Conservation (phyloP, 1,140 invertebrate species). For the Lordiphosa mommai region DNA sequence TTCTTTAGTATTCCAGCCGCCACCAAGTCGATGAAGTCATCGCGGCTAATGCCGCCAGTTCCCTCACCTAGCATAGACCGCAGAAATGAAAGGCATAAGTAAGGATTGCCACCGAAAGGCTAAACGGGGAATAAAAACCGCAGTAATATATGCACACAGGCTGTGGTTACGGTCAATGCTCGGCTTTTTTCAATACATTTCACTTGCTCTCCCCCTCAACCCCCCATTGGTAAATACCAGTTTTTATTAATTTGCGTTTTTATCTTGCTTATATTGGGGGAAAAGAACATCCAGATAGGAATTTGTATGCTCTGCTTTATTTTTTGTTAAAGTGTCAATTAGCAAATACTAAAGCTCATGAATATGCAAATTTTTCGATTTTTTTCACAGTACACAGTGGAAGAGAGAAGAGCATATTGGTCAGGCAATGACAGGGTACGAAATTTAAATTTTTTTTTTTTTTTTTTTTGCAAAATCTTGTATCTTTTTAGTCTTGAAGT, state of each 20-base stretch:
- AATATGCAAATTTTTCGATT: slow-evolving; percentile 62
- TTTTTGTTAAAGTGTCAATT: slow-evolving; percentile 67
- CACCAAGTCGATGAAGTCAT: slow-evolving; percentile 90
- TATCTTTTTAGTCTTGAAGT: too few species aligned
- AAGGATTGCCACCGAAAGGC: slow-evolving; percentile 24
- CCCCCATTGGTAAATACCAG: slow-evolving; percentile 20
- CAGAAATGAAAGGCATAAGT: slow-evolving; percentile 14
- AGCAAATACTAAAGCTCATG: slow-evolving; percentile 75
- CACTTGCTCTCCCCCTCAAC: not conserved
- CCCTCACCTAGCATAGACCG: slow-evolving; percentile 56
- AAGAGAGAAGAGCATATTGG: slow-evolving; percentile 15
- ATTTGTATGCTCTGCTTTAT: slow-evolving; percentile 31
- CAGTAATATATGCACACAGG: slow-evolving; percentile 55
- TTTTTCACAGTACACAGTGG: slow-evolving; percentile 11
- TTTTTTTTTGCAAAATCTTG: not conserved
- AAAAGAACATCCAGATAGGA: slow-evolving; percentile 10
- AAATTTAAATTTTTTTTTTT: too few species aligned
- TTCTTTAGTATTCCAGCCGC: slow-evolving; percentile 88
- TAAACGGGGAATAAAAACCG: slow-evolving; percentile 26
- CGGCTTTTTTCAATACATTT: slow-evolving; percentile 19
- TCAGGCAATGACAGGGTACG: not conserved
- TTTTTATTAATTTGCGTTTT: slow-evolving; percentile 62
- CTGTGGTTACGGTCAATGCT: slow-evolving; percentile 32
- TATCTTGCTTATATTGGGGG: slow-evolving; percentile 32
- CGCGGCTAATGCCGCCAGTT: slow-evolving; percentile 84